Evolutionary conservation across 2,888 invertebrate species (phyloP).

Genomic region (Drosophila sordidula): DNA sequence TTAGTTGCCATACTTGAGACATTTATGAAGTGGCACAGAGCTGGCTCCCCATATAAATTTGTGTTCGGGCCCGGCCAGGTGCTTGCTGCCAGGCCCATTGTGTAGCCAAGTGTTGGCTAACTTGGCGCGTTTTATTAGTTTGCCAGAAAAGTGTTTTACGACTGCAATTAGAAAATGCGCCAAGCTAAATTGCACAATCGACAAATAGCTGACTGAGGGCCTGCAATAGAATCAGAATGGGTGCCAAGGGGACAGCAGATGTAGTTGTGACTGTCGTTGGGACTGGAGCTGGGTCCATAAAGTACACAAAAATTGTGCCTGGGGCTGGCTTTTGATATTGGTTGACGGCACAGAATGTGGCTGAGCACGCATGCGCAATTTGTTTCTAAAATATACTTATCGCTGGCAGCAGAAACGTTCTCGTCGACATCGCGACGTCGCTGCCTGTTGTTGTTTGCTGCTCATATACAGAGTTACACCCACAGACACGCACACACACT

Average conservation of each 20-base stretch:
- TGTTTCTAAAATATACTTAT: constrained; percentile 82
- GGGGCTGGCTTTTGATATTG: constrained; percentile 27
- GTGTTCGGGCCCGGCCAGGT: constrained; percentile 9
- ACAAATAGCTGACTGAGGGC: constrained; percentile 49
- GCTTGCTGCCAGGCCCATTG: constrained; percentile 32
- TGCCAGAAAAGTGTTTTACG: constrained; percentile 75
- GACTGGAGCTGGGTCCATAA: constrained; percentile 15
- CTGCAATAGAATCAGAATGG: constrained; percentile 39
- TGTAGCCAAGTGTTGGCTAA: constrained; percentile 59
- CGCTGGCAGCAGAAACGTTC: constrained; percentile 40
- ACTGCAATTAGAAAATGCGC: constrained; percentile 74
- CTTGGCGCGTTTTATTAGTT: constrained; percentile 75
- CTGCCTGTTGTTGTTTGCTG: constrained; percentile 58
- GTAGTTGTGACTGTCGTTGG: background rate
- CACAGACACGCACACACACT: constrained; percentile 10
- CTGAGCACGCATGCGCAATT: constrained; percentile 83
- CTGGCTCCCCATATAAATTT: constrained; percentile 21
- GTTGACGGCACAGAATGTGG: constrained; percentile 38
- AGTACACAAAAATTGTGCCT: constrained; percentile 1
- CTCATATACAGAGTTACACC: constrained; percentile 26
- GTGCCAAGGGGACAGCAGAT: constrained; percentile 4
- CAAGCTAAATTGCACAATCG: constrained; percentile 74
- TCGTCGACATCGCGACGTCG: constrained; percentile 5
- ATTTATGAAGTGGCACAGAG: constrained; percentile 60
- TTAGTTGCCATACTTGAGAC: constrained; percentile 72